Percentiles rank a stretch among this genome's conserved stretches.
Conservation (phyloP, 2,888 invertebrate genomes). For the Drosophila nr. medialis region DNA sequence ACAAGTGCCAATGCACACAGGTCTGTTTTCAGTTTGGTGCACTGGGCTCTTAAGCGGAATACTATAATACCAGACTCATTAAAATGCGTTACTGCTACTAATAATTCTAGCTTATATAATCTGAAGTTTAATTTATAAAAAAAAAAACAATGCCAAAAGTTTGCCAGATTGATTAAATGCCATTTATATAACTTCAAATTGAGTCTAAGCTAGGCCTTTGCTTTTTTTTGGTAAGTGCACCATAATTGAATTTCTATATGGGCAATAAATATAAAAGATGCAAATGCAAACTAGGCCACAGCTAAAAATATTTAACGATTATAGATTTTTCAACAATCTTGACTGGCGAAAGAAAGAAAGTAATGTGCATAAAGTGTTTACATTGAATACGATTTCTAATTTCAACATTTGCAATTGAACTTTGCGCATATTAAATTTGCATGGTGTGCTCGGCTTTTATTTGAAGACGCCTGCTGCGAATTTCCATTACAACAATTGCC, state of each 20-base stretch:
- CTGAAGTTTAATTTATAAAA: not conserved
- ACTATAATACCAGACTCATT: not conserved
- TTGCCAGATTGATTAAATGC: not conserved
- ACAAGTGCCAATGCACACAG: slow-evolving; percentile 8
- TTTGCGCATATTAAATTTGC: slow-evolving; percentile 44
- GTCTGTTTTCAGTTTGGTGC: not conserved
- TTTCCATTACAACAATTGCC: slow-evolving; percentile 73
- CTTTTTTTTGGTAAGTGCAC: not conserved
- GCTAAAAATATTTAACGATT: slow-evolving; percentile 9
- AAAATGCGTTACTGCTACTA: not conserved
- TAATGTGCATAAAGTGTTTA: slow-evolving; percentile 23
- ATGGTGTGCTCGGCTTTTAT: slow-evolving; percentile 32
- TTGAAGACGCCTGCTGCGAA: slow-evolving; percentile 69
- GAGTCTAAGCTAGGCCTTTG: not conserved
- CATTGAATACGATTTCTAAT: slow-evolving; percentile 36
- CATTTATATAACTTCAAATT: not conserved
- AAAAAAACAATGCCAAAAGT: not conserved
- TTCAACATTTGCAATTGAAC: slow-evolving; percentile 46
- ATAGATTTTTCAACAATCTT: not conserved
- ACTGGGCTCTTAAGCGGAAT: not conserved
- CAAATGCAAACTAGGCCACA: not conserved
- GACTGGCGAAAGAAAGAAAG: slow-evolving; percentile 14
- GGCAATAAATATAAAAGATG: not conserved
- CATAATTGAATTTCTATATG: not conserved
- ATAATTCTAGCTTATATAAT: not conserved